Conservation (phyloP, 2,888 invertebrate genomes). For the Mantis religiosa region DNA sequence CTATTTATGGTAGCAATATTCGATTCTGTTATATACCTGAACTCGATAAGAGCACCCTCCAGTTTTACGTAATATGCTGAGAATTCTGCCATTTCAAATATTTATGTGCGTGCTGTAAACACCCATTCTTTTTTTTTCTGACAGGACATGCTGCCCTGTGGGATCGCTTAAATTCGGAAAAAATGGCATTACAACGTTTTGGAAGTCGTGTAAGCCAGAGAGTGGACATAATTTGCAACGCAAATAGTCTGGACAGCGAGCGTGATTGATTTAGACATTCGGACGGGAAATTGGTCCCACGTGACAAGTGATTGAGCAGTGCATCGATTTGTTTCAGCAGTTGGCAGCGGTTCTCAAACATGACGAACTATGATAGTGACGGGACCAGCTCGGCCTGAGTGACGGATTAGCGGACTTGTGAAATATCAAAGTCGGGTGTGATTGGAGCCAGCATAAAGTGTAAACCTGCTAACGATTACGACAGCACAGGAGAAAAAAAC, state of each 20-base stretch:
- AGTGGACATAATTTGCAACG: neutral
- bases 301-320: neutral
- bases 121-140: neutral
- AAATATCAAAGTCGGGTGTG: neutral
- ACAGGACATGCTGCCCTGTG: neutral
- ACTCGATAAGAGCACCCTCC: neutral
- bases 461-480: neutral
- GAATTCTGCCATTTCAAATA: neutral
- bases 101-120: neutral
- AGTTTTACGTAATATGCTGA: neutral
- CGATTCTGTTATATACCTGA: neutral
- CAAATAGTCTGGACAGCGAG: neutral
- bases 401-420: neutral
- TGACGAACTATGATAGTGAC: neutral
- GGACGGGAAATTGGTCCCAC: neutral
- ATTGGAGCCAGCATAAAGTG: neutral
- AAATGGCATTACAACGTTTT: neutral
- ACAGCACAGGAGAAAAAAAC: neutral
- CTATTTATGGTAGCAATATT: neutral
- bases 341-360: neutral
- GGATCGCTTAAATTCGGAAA: neutral
- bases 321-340: neutral
- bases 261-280: neutral
- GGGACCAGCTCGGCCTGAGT: neutral
- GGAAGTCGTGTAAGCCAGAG: neutral